These are phyloP conservation scores for Pogonognathellus flavescens DNA, from an alignment of 1,140 invertebrate genomes.

Conservation along the genomic window DNA sequence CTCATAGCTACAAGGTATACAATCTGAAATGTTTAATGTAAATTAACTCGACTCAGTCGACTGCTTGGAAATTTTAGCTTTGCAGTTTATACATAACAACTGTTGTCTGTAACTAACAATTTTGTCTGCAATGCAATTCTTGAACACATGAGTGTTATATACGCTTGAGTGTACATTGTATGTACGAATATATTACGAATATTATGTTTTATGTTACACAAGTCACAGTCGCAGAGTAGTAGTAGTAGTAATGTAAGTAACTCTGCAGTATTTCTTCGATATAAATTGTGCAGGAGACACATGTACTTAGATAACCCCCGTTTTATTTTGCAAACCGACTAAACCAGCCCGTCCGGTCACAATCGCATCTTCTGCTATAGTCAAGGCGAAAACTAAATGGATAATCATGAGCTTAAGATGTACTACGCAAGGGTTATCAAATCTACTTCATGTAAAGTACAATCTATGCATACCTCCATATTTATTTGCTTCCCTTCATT, in stretches of 20 bases:
- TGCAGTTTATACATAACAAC: conserved; percentile 14
- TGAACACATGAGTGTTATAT: neutral
- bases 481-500: conserved; percentile 9
- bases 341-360: neutral
- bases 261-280: neutral
- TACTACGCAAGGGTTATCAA: no score
- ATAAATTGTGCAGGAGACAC: neutral
- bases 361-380: neutral
- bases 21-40: neutral
- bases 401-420: conserved; percentile 23
- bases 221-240: no score
- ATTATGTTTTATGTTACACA: no score
- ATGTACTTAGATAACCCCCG: conserved; percentile 19
- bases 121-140: neutral
- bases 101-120: conserved; percentile 25
- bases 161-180: no score
- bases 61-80: neutral
- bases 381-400: conserved; percentile 20
- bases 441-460: no score
- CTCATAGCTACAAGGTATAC: no score
- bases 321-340: conserved; percentile 21
- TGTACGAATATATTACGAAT: no score
- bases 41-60: neutral
- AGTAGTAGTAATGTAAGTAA: neutral
- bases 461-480: neutral